A percentile compares a stretch with the other conserved stretches of the same genome.
Evolutionary conservation across 1,140 invertebrate genomes (phyloP).

Genomic region (roundworm (Caenorhabditis elegans)): DNA sequence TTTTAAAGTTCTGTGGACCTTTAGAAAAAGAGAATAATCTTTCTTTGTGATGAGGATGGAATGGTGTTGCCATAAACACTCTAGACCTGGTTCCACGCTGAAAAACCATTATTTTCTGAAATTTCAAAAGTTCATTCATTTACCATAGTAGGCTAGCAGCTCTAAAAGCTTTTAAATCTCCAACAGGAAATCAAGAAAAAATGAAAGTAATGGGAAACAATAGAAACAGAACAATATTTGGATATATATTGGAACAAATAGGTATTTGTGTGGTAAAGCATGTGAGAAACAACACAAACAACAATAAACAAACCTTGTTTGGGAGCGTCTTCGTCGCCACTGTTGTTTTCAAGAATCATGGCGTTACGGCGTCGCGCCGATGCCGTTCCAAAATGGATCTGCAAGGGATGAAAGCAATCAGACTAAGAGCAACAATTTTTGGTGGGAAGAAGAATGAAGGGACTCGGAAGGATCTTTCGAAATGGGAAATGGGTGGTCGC

Average conservation of each 20-base stretch:
- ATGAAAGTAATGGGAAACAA: no score
- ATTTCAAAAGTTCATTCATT: background rate
- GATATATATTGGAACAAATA: background rate
- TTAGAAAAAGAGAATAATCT: background rate
- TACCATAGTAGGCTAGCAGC: no score
- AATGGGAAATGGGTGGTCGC: no score
- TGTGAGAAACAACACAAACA: background rate
- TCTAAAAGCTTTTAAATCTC: no score
- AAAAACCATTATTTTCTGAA: background rate
- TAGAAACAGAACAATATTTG: no score
- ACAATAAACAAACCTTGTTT: background rate
- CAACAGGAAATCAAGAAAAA: no score
- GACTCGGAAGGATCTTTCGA: no score
- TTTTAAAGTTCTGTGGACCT: background rate
- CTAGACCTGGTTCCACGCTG: background rate
- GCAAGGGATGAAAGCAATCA: background rate
- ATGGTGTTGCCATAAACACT: background rate
- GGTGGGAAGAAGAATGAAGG: no score
- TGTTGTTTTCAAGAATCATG: slow-evolving; percentile 29
- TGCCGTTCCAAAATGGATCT: background rate
- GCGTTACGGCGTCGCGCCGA: slow-evolving; percentile 20
- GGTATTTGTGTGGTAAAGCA: background rate
- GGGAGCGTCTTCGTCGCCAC: background rate
- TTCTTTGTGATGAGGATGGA: slow-evolving; percentile 3
- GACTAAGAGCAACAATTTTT: slow-evolving; percentile 9